Base-by-base conservation (phyloP, 2,888 invertebrate genomes). In the Anagyrus pseudococci region DNA sequence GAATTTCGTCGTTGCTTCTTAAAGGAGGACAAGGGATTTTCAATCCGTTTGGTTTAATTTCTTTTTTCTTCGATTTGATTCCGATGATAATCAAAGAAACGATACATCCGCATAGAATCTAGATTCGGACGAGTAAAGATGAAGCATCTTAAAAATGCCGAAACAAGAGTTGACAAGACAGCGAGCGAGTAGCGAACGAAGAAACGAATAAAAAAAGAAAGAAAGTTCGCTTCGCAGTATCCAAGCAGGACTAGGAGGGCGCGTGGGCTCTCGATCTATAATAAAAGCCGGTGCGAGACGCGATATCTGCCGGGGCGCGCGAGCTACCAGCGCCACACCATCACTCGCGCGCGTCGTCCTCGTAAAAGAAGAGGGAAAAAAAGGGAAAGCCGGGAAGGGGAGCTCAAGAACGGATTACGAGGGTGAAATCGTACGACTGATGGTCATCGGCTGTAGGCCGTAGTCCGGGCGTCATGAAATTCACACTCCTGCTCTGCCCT, bases 381-480 rank as follows among this genome's bases (percentile, higher is more conserved):
- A 22, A 8, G 33, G 33, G 33, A 37, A 2, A 37, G 3, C 13
- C 6, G 64, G 44, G 50, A 46, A 41, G 40, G 68, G 71, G 75
- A 76, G 75, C 77, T 78, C 75, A 64, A 67, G 78, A 79, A 78
- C 75, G 76, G 77, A 79, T 79, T 79, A 79, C 74, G 77, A 73
- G 78, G 76, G 75, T 75, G 78, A 77, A 79, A 78, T 77, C 75
- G 74, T 68, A 70, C 66, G 68, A 69, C 65, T 70, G 67, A 72
- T 72, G 68, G 53, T 66, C 67, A 62, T 63, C 67, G 62, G 44
- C 57, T 66, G 65, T 69, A n/a, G 19, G 37, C 23, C 23, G 13
- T 19, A n/a, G n/a, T 15, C n/a, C 44, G 19, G 17, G 19, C 54
- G 52, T 67, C 64, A 54, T 67, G 64, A 67, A 67, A 67, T 64